phyloP scores from a whole-genome alignment of 2,797 vertebrate genomes.

The Netta rufina region DNA sequence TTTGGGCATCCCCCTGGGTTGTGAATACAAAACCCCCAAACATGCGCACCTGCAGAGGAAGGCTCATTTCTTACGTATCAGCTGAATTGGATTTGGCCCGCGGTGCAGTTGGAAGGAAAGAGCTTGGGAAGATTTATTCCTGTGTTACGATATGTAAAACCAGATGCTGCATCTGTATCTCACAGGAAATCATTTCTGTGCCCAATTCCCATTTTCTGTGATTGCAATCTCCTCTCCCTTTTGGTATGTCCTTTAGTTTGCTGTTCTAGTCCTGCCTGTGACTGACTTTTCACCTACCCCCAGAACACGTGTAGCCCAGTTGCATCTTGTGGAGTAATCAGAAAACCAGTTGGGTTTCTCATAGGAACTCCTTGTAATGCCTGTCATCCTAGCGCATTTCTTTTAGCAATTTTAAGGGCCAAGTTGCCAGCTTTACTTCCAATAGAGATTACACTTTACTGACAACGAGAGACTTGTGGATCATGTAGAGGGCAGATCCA shows the following conservation, averaged over 20 bases:
- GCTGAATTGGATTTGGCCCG: neutral
- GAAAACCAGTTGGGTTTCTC: neutral
- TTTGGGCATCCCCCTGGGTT: neutral
- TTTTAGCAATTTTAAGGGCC: neutral
- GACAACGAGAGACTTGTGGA: neutral
- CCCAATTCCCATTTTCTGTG: neutral
- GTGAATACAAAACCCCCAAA: neutral
- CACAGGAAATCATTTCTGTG: neutral
- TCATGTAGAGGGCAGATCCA: neutral
- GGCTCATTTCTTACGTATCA: neutral
- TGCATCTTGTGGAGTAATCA: neutral
- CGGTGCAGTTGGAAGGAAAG: neutral
- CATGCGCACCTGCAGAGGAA: neutral
- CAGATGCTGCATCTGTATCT: conserved; percentile 4
- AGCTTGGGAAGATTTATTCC: neutral
- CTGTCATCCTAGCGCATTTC: neutral
- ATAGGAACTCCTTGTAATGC: neutral
- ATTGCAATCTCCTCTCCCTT: neutral
- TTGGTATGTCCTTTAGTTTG: neutral
- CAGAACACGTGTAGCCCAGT: neutral
- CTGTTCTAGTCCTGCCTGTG: neutral
- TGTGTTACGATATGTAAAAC: neutral
- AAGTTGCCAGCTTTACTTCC: neutral
- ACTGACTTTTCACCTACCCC: neutral
- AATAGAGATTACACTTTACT: neutral